Evolutionary conservation across 2,113 vertebrate genomes (phyloP).

Genomic region (Ciconia maguari): DNA sequence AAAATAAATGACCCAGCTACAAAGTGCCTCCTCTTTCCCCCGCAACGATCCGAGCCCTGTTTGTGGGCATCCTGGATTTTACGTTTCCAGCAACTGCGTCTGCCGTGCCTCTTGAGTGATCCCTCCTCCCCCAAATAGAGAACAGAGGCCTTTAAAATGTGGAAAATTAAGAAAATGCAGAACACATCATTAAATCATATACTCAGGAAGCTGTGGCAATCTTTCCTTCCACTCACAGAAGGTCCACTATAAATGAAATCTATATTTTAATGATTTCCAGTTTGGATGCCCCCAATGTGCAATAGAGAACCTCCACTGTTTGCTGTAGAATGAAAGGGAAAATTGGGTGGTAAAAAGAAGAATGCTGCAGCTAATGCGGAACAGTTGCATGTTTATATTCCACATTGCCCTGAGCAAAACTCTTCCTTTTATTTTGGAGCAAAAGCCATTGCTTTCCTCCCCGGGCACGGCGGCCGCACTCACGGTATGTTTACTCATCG

Average conservation of each 20-base stretch:
- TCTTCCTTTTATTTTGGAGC: conserved; percentile 65
- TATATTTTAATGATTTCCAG: conserved; percentile 76
- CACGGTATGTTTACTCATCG: conserved; percentile 51
- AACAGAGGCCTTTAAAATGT: conserved; percentile 74
- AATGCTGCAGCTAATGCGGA: conserved; percentile 70
- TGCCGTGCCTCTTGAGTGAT: not conserved
- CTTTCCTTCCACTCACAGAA: conserved; percentile 74
- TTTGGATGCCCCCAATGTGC: conserved; percentile 47
- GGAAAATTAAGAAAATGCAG: conserved; percentile 78
- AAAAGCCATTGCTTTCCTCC: conserved; percentile 54
- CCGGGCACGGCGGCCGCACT: conserved; percentile 22
- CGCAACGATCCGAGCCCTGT: not conserved
- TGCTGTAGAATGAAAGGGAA: conserved; percentile 53
- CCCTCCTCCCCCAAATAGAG: conserved; percentile 52
- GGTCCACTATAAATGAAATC: conserved; percentile 67
- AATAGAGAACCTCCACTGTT: conserved; percentile 41
- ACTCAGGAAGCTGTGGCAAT: conserved; percentile 71
- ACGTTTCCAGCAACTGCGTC: not conserved
- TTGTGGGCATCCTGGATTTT: not conserved
- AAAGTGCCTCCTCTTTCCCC: not conserved
- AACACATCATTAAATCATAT: conserved; percentile 72
- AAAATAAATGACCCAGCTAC: not conserved
- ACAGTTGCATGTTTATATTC: conserved; percentile 68
- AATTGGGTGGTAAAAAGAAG: conserved; percentile 67
- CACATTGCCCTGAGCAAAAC: conserved; percentile 68